Percentiles rank a stretch among this genome's conserved stretches.
These are phyloP conservation scores for Acrobasis suavella DNA, from an alignment of 2,888 invertebrate genomes.

Conservation along the genomic window DNA sequence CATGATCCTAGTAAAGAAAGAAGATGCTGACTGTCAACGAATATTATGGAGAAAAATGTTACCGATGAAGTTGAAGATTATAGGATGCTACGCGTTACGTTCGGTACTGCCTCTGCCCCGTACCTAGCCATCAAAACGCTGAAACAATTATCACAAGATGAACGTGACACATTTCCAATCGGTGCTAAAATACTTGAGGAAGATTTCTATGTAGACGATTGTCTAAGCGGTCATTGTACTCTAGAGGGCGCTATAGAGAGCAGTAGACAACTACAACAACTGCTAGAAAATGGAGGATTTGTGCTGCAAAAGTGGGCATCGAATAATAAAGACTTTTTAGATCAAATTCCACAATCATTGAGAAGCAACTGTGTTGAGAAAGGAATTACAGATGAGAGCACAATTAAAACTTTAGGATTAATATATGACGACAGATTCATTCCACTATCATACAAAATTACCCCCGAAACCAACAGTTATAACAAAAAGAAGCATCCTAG, in stretches of 20 bases:
- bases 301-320: background rate
- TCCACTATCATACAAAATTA: background rate
- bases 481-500: conserved; percentile 19
- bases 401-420: conserved; percentile 1
- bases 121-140: conserved; percentile 13
- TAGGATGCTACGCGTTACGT: conserved; percentile 17
- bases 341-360: background rate
- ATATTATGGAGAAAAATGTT: conserved; percentile 14
- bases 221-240: background rate
- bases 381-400: conserved; percentile 1
- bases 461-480: background rate
- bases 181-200: conserved; percentile 6
- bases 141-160: conserved; percentile 19
- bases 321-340: background rate
- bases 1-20: conserved; percentile 1
- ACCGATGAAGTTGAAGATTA: background rate
- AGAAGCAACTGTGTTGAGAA: conserved; percentile 2
- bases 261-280: background rate
- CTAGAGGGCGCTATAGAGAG: background rate
- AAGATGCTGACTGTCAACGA: conserved; percentile 19
- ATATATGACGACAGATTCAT: background rate
- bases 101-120: conserved; percentile 18
- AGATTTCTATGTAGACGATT: conserved; percentile 3
- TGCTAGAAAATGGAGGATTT: background rate
- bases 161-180: conserved; percentile 15